Evolutionary conservation across 2,888 invertebrate species (phyloP).

Genomic region (Aspidapion aeneum): DNA sequence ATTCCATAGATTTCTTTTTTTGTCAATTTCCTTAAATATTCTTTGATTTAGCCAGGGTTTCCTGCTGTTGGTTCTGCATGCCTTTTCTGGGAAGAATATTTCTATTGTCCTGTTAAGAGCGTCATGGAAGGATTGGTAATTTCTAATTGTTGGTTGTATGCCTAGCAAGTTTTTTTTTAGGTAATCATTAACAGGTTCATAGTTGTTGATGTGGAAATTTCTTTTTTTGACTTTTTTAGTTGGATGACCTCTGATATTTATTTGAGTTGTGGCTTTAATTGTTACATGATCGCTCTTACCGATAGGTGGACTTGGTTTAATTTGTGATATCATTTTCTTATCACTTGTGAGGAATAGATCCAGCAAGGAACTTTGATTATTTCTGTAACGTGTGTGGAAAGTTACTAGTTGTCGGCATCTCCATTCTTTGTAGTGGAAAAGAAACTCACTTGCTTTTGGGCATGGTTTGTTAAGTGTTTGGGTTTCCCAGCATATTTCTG

Average conservation of each 20-base stretch:
- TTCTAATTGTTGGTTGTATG: background rate
- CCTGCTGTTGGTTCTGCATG: no score
- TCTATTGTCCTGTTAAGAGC: background rate
- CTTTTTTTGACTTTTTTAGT: background rate
- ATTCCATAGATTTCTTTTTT: background rate
- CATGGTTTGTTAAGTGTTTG: background rate
- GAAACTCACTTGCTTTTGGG: background rate
- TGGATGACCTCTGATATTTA: background rate
- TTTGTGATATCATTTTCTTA: background rate
- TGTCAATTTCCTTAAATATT: background rate
- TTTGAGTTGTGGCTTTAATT: background rate
- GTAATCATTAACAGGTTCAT: background rate
- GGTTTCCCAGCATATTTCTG: background rate
- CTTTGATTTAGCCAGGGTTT: background rate
- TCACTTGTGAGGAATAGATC: background rate
- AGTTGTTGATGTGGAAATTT: background rate
- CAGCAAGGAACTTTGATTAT: background rate
- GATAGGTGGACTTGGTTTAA: background rate
- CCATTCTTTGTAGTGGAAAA: background rate
- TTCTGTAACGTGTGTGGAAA: background rate
- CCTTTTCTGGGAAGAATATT: background rate
- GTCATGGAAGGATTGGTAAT: background rate
- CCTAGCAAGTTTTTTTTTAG: background rate
- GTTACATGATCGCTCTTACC: background rate
- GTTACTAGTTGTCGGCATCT: background rate